phyloP scores from a whole-genome alignment of 2,888 invertebrate species.

The Cephus nigrinus region DNA sequence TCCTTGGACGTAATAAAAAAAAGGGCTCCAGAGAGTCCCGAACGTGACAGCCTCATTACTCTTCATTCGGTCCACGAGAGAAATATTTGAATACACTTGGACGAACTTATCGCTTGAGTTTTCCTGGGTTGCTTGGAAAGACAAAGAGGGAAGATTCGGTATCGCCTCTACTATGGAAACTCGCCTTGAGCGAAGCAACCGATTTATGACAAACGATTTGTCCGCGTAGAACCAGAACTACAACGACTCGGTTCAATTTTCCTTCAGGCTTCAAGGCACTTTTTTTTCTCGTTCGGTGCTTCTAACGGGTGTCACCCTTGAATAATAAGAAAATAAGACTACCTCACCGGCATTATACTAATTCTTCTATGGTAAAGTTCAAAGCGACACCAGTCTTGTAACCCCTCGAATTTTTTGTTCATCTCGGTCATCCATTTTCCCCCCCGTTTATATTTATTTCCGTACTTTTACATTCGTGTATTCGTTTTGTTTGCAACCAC shows the following conservation, averaged over 20 bases:
- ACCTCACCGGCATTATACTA: slow-evolving; percentile 5
- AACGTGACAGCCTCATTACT: slow-evolving; percentile 37
- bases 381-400: slow-evolving; percentile 23
- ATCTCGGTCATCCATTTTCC: too few relatives aligned
- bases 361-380: slow-evolving; percentile 17
- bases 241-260: slow-evolving; percentile 25
- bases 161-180: background rate
- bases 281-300: slow-evolving; percentile 6
- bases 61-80: slow-evolving; percentile 37
- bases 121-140: background rate
- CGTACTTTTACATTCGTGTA: too few relatives aligned
- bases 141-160: slow-evolving; percentile 21
- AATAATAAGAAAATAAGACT: slow-evolving; percentile 56
- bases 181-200: slow-evolving; percentile 42
- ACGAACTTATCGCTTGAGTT: slow-evolving; percentile 23
- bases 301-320: slow-evolving; percentile 51
- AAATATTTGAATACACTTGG: slow-evolving; percentile 48
- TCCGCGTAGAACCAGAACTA: slow-evolving; percentile 33
- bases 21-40: slow-evolving; percentile 11
- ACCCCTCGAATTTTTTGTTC: too few relatives aligned
- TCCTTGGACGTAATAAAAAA: background rate
- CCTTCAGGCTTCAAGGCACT: slow-evolving; percentile 34
- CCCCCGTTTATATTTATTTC: too few relatives aligned
- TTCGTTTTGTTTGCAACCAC: too few relatives aligned
- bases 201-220: slow-evolving; percentile 61